Conservation (phyloP, 2,797 vertebrate genomes). For the Otolemur crassicaudatus region DNA sequence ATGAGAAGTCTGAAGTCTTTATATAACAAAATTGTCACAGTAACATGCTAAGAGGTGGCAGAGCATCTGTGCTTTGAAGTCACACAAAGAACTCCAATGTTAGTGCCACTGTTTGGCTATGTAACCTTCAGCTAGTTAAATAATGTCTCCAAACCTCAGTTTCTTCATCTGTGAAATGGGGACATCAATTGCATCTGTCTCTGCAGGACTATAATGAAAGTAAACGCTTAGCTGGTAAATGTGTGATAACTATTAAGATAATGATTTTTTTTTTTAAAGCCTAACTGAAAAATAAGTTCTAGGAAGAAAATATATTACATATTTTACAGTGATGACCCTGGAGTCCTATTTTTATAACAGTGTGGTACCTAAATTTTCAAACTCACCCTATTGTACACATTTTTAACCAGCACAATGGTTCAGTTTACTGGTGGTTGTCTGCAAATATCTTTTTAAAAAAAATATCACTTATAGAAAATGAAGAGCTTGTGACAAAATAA, state of each 20-base stretch:
- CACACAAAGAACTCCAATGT: neutral
- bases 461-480: neutral
- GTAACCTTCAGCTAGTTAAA: neutral
- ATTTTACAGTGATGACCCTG: neutral
- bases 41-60: neutral
- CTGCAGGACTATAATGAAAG: neutral
- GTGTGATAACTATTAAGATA: neutral
- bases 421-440: neutral
- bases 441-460: neutral
- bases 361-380: neutral
- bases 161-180: neutral
- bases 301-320: neutral
- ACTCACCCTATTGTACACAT: neutral
- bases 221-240: neutral
- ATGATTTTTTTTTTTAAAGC: neutral
- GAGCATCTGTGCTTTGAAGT: constrained; percentile 3
- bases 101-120: neutral
- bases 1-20: neutral
- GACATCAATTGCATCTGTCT: neutral
- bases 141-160: neutral
- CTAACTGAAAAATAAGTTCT: neutral
- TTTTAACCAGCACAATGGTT: neutral
- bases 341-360: neutral
- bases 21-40: neutral
- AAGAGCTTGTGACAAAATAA: neutral